A percentile compares a stretch with the other conserved stretches of the same genome.
Conservation (phyloP, 2,797 vertebrate genomes). For the Crax fasciolata region DNA sequence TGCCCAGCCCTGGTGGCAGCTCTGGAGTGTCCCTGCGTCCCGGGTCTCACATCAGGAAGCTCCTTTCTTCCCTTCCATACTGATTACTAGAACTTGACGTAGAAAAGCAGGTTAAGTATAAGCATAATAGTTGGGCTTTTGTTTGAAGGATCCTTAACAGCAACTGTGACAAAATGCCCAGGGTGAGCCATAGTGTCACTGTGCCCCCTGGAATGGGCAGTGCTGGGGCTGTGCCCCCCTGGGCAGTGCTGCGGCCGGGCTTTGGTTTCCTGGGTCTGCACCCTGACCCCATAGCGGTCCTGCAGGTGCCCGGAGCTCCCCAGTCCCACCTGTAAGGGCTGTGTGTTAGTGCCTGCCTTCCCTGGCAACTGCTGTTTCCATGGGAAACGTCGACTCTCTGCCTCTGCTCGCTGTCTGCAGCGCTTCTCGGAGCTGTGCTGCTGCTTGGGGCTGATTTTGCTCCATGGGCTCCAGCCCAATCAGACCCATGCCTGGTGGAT, state of each 20-base stretch:
- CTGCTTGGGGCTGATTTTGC: not conserved
- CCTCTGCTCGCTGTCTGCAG: not conserved
- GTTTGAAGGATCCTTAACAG: accelerated
- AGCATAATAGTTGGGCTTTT: accelerated
- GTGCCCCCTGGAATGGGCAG: not conserved
- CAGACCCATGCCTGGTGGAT: accelerated
- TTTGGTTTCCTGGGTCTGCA: no score
- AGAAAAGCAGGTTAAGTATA: not conserved
- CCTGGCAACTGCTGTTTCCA: constrained; percentile 34
- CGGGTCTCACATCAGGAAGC: not conserved
- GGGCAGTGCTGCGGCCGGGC: no score
- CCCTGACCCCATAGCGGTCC: not conserved
- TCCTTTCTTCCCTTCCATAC: not conserved
- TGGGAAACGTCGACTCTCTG: not conserved
- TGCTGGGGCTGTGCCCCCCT: no score
- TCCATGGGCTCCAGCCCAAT: accelerated
- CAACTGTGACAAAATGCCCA: accelerated
- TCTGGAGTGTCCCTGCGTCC: not conserved
- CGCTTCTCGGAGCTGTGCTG: accelerated
- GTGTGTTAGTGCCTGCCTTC: not conserved
- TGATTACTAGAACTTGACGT: not conserved
- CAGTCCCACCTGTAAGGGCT: no score
- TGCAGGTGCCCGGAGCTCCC: not conserved
- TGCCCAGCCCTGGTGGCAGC: accelerated
- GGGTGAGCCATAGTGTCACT: not conserved